A percentile compares a stretch with the other conserved stretches of the same genome.
Conservation (phyloP, 2,113 vertebrate species). For the Gnathonemus longibarbis region DNA sequence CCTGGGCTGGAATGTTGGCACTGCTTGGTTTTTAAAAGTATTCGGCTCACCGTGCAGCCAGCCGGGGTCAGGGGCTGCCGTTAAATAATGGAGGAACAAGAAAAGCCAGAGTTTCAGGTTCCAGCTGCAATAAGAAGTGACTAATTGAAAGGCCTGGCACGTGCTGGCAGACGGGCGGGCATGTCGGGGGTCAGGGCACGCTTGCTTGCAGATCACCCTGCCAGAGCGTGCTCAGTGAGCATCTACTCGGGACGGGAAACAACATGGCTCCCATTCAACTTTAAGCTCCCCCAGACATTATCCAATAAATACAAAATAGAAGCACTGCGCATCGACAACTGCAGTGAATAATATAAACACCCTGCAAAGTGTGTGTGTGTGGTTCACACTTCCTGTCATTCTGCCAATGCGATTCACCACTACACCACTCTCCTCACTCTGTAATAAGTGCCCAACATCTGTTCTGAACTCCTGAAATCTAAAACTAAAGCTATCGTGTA, state of each 20-base stretch:
- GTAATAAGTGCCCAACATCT: not conserved
- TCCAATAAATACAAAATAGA: not conserved
- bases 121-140: not conserved
- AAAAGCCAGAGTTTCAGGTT: not conserved
- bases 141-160: not conserved
- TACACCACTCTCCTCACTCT: not conserved
- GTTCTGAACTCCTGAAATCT: not conserved
- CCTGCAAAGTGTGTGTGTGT: not conserved
- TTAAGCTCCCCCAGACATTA: not conserved
- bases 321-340: not conserved
- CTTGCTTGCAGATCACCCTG: not conserved
- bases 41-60: not conserved
- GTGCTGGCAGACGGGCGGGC: not conserved
- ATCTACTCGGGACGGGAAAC: not conserved
- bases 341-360: not conserved
- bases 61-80: not conserved
- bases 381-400: not conserved
- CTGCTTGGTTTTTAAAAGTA: not conserved
- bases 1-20: not conserved
- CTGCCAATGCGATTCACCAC: not conserved
- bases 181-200: not conserved
- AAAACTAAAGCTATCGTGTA: not conserved
- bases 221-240: not conserved
- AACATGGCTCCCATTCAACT: not conserved
- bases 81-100: not conserved